Percentiles rank a stretch among this genome's conserved stretches.
phyloP scores from a whole-genome alignment of 2,797 vertebrate species.

The Parotocinclus haroldoi region DNA sequence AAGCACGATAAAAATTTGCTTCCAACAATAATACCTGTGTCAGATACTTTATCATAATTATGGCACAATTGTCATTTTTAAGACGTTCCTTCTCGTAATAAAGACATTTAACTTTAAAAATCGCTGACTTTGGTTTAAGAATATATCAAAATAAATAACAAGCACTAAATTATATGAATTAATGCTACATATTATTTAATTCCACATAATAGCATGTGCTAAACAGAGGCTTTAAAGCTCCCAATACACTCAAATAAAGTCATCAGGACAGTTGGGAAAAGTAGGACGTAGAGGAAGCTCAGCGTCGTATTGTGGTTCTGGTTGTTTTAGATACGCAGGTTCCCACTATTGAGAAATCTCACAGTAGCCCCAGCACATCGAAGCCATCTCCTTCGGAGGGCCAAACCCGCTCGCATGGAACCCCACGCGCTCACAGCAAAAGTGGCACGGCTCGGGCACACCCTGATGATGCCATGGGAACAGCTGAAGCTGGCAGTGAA shows the following conservation, averaged over 20 bases:
- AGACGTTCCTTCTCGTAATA: too few species aligned
- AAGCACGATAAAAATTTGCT: too few species aligned
- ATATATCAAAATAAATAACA: constrained; percentile 23
- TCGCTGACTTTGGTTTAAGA: background rate
- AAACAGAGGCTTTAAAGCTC: constrained; percentile 1
- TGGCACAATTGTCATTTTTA: too few species aligned
- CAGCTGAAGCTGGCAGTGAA: constrained; percentile 82
- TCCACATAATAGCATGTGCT: background rate
- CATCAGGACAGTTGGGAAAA: constrained; percentile 8
- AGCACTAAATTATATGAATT: constrained; percentile 5
- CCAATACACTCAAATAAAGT: constrained; percentile 4
- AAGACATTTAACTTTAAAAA: background rate
- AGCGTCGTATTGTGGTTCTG: constrained; percentile 71
- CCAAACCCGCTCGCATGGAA: constrained; percentile 87
- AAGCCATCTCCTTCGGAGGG: constrained; percentile 93
- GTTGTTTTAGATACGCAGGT: constrained; percentile 92
- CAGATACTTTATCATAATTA: too few species aligned
- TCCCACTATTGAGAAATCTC: constrained; percentile 97
- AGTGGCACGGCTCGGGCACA: constrained; percentile 85
- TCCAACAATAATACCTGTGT: too few species aligned
- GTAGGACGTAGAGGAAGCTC: constrained; percentile 14
- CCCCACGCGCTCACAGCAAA: constrained; percentile 91
- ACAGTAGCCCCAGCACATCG: constrained; percentile 94
- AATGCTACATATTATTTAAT: constrained; percentile 2
- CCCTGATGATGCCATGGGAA: constrained; percentile 85